These are phyloP conservation scores for Neosilurus hyrtlii DNA, from an alignment of 2,797 vertebrate genomes.

Conservation along the genomic window DNA sequence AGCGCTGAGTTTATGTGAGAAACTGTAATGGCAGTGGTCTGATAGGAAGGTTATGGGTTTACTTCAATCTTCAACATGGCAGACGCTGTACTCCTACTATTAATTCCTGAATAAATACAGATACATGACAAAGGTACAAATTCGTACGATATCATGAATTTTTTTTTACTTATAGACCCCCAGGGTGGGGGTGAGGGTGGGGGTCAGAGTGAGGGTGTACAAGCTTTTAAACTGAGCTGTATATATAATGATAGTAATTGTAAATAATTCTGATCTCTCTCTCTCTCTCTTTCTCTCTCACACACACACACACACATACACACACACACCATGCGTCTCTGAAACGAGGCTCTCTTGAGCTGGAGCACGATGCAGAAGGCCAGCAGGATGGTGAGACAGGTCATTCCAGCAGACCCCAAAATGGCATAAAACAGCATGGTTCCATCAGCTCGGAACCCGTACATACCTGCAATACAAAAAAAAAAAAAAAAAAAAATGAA, in stretches of 20 bases:
- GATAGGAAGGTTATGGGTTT: not conserved
- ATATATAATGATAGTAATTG: too few relatives aligned
- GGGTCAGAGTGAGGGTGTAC: not conserved
- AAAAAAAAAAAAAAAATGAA: not conserved
- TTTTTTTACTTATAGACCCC: too few relatives aligned
- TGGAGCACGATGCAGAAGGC: slow-evolving; percentile 85
- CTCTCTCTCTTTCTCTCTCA: too few relatives aligned
- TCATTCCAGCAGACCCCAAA: slow-evolving; percentile 85
- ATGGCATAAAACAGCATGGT: slow-evolving; percentile 85
- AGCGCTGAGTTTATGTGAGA: not conserved
- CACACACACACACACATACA: not conserved
- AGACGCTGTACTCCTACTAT: not conserved
- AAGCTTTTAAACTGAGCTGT: not conserved
- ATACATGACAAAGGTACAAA: not conserved
- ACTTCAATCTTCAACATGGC: not conserved
- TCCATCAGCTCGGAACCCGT: slow-evolving; percentile 68
- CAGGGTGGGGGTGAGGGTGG: too few relatives aligned
- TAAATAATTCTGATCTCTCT: too few relatives aligned
- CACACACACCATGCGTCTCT: slow-evolving; percentile 76
- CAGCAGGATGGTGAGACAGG: slow-evolving; percentile 82
- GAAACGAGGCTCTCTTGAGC: slow-evolving; percentile 79
- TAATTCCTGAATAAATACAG: not conserved
- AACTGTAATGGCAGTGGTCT: not conserved
- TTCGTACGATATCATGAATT: not conserved
- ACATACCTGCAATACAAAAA: slow-evolving; percentile 59